A percentile compares a stretch with the other conserved stretches of the same genome.
phyloP scores from a whole-genome alignment of 2,888 invertebrate genomes.

The Eueremaeus valkanovi region DNA sequence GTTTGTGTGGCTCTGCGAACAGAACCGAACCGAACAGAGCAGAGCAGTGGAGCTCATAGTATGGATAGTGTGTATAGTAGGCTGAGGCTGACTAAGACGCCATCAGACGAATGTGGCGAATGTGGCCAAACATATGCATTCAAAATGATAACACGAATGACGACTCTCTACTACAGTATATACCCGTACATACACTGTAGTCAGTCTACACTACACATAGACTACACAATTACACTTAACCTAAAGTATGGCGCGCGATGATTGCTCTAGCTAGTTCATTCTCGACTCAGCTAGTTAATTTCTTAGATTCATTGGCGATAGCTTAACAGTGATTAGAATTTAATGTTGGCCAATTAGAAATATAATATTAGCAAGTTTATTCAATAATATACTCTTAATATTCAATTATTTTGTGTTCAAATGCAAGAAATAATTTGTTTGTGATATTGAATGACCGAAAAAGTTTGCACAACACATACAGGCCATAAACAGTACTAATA shows the following conservation, averaged over 20 bases:
- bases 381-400: too few relatives aligned
- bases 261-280: not conserved
- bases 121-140: slow-evolving; percentile 9
- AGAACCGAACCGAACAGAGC: too few relatives aligned
- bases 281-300: not conserved
- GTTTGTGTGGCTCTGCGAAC: not conserved
- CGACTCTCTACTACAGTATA: not conserved
- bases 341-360: too few relatives aligned
- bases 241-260: not conserved
- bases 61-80: too few relatives aligned
- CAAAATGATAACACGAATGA: not conserved
- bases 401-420: too few relatives aligned
- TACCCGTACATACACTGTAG: too few relatives aligned
- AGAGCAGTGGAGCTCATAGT: not conserved
- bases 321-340: too few relatives aligned
- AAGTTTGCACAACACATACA: not conserved
- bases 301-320: too few relatives aligned
- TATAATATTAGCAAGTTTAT: too few relatives aligned
- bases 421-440: too few relatives aligned
- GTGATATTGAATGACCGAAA: too few relatives aligned
- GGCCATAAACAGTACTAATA: not conserved
- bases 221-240: not conserved
- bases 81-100: not conserved
- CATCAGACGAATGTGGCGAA: not conserved
- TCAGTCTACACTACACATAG: too few relatives aligned